Evolutionary conservation across 2,888 invertebrate species (phyloP).

Genomic region (Andrena bicolor): DNA sequence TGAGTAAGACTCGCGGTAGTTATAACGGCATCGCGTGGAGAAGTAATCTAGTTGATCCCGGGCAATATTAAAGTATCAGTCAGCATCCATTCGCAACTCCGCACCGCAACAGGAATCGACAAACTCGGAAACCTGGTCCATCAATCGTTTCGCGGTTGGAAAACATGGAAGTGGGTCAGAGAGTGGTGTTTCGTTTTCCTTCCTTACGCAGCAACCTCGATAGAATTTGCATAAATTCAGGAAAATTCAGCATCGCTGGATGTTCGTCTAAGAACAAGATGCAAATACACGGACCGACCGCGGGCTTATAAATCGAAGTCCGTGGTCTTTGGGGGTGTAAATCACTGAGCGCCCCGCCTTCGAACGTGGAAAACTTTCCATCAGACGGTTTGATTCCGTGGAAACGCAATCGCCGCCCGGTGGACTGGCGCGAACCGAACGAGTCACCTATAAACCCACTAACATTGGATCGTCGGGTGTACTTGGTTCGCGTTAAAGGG

Average conservation of each 20-base stretch:
- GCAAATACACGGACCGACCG: conserved; percentile 28
- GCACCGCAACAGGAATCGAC: neutral
- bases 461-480: neutral
- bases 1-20: neutral
- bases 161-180: neutral
- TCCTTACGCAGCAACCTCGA: conserved; percentile 16
- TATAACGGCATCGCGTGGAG: no score
- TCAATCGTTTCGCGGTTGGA: neutral
- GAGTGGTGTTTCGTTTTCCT: conserved; percentile 12
- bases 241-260: conserved; percentile 21
- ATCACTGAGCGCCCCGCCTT: conserved; percentile 31
- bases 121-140: no score
- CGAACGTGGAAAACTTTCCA: conserved; percentile 54
- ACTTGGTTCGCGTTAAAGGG: conserved; percentile 14
- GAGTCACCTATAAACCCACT: conserved; percentile 31
- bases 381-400: conserved; percentile 46
- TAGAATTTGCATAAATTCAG: conserved; percentile 39
- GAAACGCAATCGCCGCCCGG: conserved; percentile 41
- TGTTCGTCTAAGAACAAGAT: conserved; percentile 14
- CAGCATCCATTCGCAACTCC: neutral
- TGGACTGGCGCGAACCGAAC: conserved; percentile 1
- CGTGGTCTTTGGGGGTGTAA: conserved; percentile 26
- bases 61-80: no score
- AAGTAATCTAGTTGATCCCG: no score
- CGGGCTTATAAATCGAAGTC: conserved; percentile 52